These are phyloP conservation scores for Sandelia bainsii DNA, from an alignment of 2,797 vertebrate species.

Conservation along the genomic window DNA sequence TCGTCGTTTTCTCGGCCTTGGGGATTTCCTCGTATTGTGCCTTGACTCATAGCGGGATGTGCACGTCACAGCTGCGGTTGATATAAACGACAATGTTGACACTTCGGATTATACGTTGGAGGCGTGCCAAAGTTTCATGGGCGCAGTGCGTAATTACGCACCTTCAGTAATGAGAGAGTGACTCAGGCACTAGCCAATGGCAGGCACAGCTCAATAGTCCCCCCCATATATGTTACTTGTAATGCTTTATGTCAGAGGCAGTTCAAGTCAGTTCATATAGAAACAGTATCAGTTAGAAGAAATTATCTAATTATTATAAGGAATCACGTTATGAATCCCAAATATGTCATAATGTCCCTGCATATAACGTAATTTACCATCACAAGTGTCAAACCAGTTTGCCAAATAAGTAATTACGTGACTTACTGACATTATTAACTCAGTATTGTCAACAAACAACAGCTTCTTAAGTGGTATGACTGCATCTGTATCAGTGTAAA, in stretches of 20 bases:
- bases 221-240: not conserved
- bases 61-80: slow-evolving; percentile 65
- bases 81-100: slow-evolving; percentile 37
- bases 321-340: not conserved
- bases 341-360: too few species aligned
- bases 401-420: too few species aligned
- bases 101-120: slow-evolving; percentile 35
- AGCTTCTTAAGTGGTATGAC: too few species aligned
- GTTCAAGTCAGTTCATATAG: not conserved
- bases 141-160: slow-evolving; percentile 58
- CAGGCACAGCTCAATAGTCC: not conserved
- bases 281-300: too few species aligned
- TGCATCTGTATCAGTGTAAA: too few species aligned
- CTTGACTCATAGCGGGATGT: slow-evolving; percentile 40
- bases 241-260: not conserved
- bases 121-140: slow-evolving; percentile 42
- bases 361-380: too few species aligned
- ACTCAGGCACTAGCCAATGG: slow-evolving; percentile 59
- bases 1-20: slow-evolving; percentile 57
- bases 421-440: too few species aligned
- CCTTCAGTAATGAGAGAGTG: slow-evolving; percentile 46
- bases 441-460: too few species aligned
- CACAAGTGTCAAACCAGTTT: too few species aligned
- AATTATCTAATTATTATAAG: not conserved
- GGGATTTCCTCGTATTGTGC: slow-evolving; percentile 81